Percentiles rank a stretch among this genome's conserved stretches.
Conservation (phyloP, 2,797 vertebrate species). For the Tapirus indicus region DNA sequence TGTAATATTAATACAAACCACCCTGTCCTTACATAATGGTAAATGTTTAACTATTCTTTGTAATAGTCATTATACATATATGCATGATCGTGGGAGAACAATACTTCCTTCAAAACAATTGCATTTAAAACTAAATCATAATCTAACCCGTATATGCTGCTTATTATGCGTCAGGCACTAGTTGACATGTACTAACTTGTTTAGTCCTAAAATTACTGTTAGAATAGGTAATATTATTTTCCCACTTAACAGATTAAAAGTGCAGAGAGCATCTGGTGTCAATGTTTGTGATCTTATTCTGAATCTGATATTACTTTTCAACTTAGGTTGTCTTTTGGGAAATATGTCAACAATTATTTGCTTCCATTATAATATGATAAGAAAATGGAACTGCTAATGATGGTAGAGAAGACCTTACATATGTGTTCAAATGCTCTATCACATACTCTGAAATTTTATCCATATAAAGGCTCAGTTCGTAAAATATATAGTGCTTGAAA, state of each 20-base stretch:
- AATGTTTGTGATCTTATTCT: neutral
- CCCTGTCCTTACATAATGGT: neutral
- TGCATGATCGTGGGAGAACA: neutral
- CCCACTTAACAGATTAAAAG: constrained; percentile 25
- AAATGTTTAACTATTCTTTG: neutral
- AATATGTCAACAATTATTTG: constrained; percentile 41
- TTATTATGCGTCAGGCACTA: neutral
- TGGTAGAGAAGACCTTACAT: constrained; percentile 31
- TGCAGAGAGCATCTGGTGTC: neutral
- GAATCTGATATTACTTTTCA: neutral
- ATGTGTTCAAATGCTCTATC: constrained; percentile 59
- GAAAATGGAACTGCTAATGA: constrained; percentile 34
- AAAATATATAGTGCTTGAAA: constrained; percentile 51
- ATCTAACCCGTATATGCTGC: neutral
- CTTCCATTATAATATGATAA: constrained; percentile 12
- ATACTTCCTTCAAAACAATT: neutral
- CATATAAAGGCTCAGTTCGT: constrained; percentile 42
- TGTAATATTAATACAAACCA: neutral
- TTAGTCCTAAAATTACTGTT: constrained; percentile 16
- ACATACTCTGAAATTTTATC: constrained; percentile 35
- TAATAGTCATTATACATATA: neutral
- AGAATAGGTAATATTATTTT: neutral
- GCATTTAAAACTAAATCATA: neutral
- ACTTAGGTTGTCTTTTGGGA: neutral
- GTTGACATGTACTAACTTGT: neutral